These are phyloP conservation scores for Antheraea yamamai DNA, from an alignment of 2,888 invertebrate species.

Conservation along the genomic window DNA sequence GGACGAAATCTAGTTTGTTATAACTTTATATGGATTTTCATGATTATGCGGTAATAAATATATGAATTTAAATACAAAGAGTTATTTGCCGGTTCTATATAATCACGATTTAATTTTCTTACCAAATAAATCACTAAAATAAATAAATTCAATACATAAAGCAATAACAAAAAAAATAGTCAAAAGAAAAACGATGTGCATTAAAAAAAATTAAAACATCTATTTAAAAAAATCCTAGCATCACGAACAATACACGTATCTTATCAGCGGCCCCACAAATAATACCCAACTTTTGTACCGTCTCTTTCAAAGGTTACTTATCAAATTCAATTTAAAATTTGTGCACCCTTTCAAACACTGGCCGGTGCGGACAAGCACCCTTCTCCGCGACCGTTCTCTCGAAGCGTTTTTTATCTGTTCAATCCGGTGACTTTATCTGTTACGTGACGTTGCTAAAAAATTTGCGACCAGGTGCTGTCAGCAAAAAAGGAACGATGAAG, in stretches of 20 bases:
- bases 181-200: background rate
- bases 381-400: conserved; percentile 42
- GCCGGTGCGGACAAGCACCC: conserved; percentile 38
- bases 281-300: conserved; percentile 46
- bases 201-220: background rate
- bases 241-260: conserved; percentile 42
- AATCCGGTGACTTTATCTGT: conserved; percentile 60
- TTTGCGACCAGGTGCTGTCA: conserved; percentile 61
- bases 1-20: too few species aligned
- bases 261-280: conserved; percentile 64
- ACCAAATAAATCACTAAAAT: too few species aligned
- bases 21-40: too few species aligned
- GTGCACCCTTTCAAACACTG: conserved; percentile 56
- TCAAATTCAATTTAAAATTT: conserved; percentile 62
- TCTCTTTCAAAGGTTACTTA: conserved; percentile 50
- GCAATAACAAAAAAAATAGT: background rate
- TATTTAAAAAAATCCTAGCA: conserved; percentile 2
- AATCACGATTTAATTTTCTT: too few species aligned
- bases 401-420: conserved; percentile 60
- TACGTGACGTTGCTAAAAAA: conserved; percentile 63
- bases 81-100: too few species aligned
- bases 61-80: background rate
- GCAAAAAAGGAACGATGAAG: conserved; percentile 33
- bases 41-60: background rate
- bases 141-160: background rate